Evolutionary conservation across 2,888 invertebrate species (phyloP), one percentile per base, ranked within the genome.

Genomic region (Mesorhabditis spiculigera): DNA sequence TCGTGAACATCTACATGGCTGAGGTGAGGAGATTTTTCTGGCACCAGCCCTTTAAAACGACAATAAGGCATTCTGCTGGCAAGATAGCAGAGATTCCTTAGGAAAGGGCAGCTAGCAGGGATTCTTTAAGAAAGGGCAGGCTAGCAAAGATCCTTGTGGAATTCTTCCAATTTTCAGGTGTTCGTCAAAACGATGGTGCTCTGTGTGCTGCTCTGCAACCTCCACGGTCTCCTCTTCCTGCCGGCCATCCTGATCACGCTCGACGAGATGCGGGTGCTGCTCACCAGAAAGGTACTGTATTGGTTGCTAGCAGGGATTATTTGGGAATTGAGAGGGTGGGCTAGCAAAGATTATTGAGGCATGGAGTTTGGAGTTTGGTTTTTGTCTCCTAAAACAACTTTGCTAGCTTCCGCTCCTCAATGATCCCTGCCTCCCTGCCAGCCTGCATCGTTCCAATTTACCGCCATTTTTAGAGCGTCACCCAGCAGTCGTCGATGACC

Each of bases 121-220:
- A 28, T 28, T 28, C 28, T 28, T 28, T 28, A 28, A 28, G 28
- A 28, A 28, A 28, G 28, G 28, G 28, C 28, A 28, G 28, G 28
- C 28, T 28, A 28, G 28, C 28, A 28, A 43, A 13, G 10, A 58
- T n/a, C 58, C n/a, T 13, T 58, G n/a, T 58, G n/a, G n/a, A 6
- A 13, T 43, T 10, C 16, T 28, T 28, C 61, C 43, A 8, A 5
- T 65, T 28, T 79, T 44, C 72, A 81, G 81, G 78, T 79, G 3
- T 81, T 81, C 72, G 81, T 76, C 4, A 77, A 80, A 67, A 78
- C 79, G 16, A 81, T 81, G 81, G 74, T 77, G 43, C 63, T 77
- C 44, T 81, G 81, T 67, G 77, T 81, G 71, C 45, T 74, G 6
- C 69, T 81, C 43, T 81, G 80, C 62, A 74, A 78, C 8, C 66